Evolutionary conservation across 2,797 vertebrate species (phyloP).

Genomic region (Tragelaphus oryx): DNA sequence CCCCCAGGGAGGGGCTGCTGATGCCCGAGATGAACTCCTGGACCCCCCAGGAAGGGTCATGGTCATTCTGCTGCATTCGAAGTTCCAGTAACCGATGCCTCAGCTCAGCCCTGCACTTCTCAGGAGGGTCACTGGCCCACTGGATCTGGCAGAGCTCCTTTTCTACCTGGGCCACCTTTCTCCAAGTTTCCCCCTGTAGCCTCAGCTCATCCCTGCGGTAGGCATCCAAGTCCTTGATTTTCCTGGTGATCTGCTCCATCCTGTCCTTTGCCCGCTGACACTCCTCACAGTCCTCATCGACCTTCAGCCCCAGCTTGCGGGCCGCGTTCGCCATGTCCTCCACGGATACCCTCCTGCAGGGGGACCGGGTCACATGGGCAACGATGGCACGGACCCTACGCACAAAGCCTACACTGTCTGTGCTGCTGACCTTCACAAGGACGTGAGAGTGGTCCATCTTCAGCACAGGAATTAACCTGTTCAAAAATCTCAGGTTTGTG

Average conservation of each 20-base stretch:
- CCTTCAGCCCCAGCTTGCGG: slow-evolving; percentile 73
- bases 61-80: slow-evolving; percentile 73
- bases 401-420: slow-evolving; percentile 49
- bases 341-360: slow-evolving; percentile 75
- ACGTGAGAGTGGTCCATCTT: slow-evolving; percentile 66
- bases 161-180: slow-evolving; percentile 78
- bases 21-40: slow-evolving; percentile 82
- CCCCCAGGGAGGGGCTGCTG: slow-evolving; percentile 65
- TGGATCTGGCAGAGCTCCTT: slow-evolving; percentile 81
- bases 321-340: slow-evolving; percentile 79
- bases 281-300: slow-evolving; percentile 84
- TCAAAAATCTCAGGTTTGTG: slow-evolving; percentile 61
- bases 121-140: slow-evolving; percentile 42
- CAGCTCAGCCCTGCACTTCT: slow-evolving; percentile 72
- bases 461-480: slow-evolving; percentile 53
- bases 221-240: slow-evolving; percentile 63
- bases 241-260: slow-evolving; percentile 76
- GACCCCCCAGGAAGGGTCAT: slow-evolving; percentile 80
- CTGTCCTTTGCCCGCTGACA: slow-evolving; percentile 76
- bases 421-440: slow-evolving; percentile 68
- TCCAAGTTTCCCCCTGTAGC: slow-evolving; percentile 83
- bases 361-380: slow-evolving; percentile 64
- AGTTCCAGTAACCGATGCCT: slow-evolving; percentile 74
- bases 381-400: slow-evolving; percentile 40
- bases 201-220: slow-evolving; percentile 81